Percentiles rank a stretch among this genome's conserved stretches.
Evolutionary conservation across 2,797 vertebrate genomes (phyloP).

Genomic region (Bradypodion ventrale): DNA sequence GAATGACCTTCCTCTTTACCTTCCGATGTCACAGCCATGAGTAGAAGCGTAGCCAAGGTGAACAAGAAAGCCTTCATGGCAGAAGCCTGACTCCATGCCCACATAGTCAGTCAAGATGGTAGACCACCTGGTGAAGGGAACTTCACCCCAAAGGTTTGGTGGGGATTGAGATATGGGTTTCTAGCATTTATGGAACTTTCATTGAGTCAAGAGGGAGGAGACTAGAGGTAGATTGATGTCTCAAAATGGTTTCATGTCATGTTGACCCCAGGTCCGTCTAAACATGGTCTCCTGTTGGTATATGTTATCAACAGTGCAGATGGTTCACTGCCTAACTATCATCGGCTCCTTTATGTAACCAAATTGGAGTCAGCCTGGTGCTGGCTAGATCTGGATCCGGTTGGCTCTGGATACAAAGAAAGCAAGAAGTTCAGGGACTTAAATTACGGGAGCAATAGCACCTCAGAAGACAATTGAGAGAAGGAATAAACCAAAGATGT

Average conservation of each 20-base stretch:
- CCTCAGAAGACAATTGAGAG: background rate
- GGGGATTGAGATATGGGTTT: too few relatives aligned
- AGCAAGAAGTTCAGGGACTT: background rate
- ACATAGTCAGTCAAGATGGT: background rate
- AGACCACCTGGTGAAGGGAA: background rate
- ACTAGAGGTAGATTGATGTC: background rate
- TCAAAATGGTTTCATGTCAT: background rate
- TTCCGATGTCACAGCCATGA: background rate
- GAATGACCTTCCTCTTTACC: background rate
- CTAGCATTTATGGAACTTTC: slow-evolving; percentile 1
- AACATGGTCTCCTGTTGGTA: background rate
- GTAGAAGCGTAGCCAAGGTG: background rate
- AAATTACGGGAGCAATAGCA: background rate
- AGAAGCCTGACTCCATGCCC: background rate
- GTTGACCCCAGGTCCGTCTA: background rate
- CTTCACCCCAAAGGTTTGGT: background rate
- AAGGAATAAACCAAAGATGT: background rate
- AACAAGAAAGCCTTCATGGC: slow-evolving; percentile 13
- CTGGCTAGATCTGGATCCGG: background rate
- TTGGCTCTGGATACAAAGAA: background rate
- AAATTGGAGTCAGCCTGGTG: background rate
- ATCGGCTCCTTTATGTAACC: background rate
- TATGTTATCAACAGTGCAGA: background rate
- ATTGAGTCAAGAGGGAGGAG: slow-evolving; percentile 9
- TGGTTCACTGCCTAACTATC: background rate